Percentiles rank a stretch among this genome's conserved stretches.
These are phyloP conservation scores for Conus ventricosus DNA, from an alignment of 1,140 invertebrate genomes.

Conservation along the genomic window DNA sequence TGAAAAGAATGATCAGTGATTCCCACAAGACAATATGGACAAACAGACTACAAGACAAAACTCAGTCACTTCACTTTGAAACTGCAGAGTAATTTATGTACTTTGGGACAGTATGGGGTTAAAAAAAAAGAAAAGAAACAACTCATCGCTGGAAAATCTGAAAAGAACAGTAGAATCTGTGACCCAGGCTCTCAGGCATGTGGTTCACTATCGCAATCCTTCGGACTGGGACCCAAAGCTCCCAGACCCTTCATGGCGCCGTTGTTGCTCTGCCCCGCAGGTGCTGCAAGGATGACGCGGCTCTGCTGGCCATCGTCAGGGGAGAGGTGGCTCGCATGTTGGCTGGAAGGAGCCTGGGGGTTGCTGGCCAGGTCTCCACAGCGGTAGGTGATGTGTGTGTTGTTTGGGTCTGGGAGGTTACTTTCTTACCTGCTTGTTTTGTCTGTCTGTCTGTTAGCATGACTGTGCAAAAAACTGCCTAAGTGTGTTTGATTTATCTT, in stretches of 20 bases:
- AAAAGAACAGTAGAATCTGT: neutral
- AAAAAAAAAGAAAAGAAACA: neutral
- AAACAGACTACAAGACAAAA: too few species aligned
- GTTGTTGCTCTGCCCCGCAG: neutral
- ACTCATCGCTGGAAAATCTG: too few species aligned
- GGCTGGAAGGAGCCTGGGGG: neutral
- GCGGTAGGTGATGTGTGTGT: neutral
- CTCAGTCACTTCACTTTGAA: too few species aligned
- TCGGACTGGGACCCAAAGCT: neutral
- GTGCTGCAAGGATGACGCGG: neutral
- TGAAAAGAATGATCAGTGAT: too few species aligned
- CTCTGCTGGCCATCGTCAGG: neutral
- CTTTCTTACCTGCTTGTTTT: too few species aligned
- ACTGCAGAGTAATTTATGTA: neutral
- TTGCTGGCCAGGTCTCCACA: too few species aligned
- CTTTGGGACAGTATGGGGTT: neutral
- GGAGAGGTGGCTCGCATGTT: neutral
- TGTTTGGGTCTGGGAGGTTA: neutral
- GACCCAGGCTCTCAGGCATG: neutral
- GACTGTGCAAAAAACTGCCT: too few species aligned
- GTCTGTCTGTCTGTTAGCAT: too few species aligned
- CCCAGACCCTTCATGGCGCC: neutral
- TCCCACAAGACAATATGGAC: too few species aligned
- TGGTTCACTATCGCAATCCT: neutral
- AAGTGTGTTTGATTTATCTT: too few species aligned